A percentile compares a stretch with the other conserved stretches of the same genome.
phyloP scores from a whole-genome alignment of 2,888 invertebrate genomes.

The Troides oblongomaculatus region DNA sequence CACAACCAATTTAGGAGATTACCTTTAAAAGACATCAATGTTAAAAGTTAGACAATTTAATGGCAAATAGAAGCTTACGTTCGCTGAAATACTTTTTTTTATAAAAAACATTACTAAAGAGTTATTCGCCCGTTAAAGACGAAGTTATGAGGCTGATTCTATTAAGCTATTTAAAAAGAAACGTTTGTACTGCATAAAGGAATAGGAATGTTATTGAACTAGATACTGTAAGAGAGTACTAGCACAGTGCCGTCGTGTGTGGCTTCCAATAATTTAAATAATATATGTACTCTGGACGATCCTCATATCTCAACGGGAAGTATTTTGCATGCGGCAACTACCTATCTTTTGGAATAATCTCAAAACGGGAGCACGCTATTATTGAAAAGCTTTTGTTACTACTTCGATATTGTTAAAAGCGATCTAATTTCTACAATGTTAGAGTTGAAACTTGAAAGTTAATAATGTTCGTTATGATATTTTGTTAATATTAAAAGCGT shows the following conservation, averaged over 20 bases:
- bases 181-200: conserved; percentile 13
- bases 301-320: conserved; percentile 76
- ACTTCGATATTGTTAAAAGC: conserved; percentile 28
- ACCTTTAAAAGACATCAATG: conserved; percentile 12
- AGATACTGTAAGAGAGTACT: conserved; percentile 29
- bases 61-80: conserved; percentile 4
- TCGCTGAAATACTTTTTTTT: conserved; percentile 8
- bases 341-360: conserved; percentile 75
- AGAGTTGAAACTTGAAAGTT: conserved; percentile 34
- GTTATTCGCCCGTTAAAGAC: not conserved
- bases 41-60: conserved; percentile 11
- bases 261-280: conserved; percentile 68
- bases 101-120: conserved; percentile 1
- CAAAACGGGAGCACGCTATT: conserved; percentile 59
- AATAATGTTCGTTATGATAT: conserved; percentile 29
- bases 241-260: conserved; percentile 67
- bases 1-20: conserved; percentile 7
- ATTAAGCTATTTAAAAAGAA: conserved; percentile 8
- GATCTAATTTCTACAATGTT: conserved; percentile 21
- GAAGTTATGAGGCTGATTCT: conserved; percentile 3
- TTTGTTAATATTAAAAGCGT: conserved; percentile 35
- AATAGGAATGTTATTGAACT: conserved; percentile 22
- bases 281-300: conserved; percentile 64
- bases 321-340: conserved; percentile 74
- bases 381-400: conserved; percentile 38